Evolutionary conservation across 2,797 vertebrate species (phyloP), one percentile per base, ranked within the genome.

Genomic region (Pangasius djambal): DNA sequence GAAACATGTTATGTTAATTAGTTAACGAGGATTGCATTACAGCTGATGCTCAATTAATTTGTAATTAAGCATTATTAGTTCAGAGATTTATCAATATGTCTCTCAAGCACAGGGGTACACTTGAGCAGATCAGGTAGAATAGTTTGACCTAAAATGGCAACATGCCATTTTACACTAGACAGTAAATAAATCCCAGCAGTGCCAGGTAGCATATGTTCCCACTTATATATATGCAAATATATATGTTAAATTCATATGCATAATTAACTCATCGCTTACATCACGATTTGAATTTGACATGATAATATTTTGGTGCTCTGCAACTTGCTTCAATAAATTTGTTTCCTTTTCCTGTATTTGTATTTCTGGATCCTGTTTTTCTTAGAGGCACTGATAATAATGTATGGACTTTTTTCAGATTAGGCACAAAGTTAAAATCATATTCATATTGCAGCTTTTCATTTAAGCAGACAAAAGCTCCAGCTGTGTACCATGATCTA

Each of bases 11-110:
- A 93, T 94, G 93, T 93, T 94, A 95, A 96, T 96, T 95, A 93
- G 95, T 95, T 95, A 95, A 95, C 90, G 94, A 95, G 94, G 94
- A 95, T 93, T 93, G 94, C 95, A 95, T 96, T 96, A 95, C 95
- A 94, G 94, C 94, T 95, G 94, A 96, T 96, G 94, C 65, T 94
- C 95, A 96, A 97, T 96, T 96, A 96, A 96, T 96, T 95, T 95
- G 94, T 94, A 95, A 96, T 96, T 96, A 96, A 94, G 93, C 93
- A 93, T 93, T 94, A 96, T 96, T 95, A 95, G 94, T 94, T 94
- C 93, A 90, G 91, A 85, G 75, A 89, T 94, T 93, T 94, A 95
- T 95, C 95, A 96, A 95, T 94, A 92, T 92, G 92, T 91, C 92
- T 75, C 91, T 87, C 88, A 22, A 81, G 82, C 72, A 87, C 37